Evolutionary conservation across 1,140 invertebrate species (phyloP).

Genomic region (Propsilocerus akamusi): DNA sequence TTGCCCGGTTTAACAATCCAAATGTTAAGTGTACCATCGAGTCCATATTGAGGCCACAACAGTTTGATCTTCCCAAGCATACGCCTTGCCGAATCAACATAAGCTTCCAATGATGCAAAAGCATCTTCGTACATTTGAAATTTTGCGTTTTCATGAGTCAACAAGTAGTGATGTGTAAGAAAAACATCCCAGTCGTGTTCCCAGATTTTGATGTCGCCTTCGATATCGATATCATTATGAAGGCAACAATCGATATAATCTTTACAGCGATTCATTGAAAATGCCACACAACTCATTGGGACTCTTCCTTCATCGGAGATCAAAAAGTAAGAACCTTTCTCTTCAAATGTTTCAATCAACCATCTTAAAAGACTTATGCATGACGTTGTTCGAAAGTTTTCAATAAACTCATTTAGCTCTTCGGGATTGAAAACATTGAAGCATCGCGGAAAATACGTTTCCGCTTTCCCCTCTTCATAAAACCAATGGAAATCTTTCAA

Average conservation of each 20-base stretch:
- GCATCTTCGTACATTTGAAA: constrained; percentile 25
- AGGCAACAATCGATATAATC: constrained; percentile 54
- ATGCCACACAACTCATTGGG: constrained; percentile 53
- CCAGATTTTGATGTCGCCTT: constrained; percentile 45
- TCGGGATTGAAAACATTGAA: constrained; percentile 73
- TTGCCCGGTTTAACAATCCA: constrained; percentile 95
- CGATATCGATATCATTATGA: constrained; percentile 72
- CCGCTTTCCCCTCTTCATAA: constrained; percentile 57
- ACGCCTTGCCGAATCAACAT: constrained; percentile 23
- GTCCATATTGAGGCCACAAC: constrained; percentile 61
- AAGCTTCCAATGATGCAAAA: constrained; percentile 16
- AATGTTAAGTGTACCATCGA: constrained; percentile 70
- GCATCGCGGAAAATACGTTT: constrained; percentile 69
- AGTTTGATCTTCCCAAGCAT: constrained; percentile 26
- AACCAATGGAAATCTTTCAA: constrained; percentile 80
- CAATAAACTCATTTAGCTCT: constrained; percentile 71
- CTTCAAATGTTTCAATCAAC: constrained; percentile 38
- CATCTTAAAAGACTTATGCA: constrained; percentile 68
- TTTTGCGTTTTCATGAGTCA: constrained; percentile 41
- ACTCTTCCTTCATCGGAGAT: constrained; percentile 40
- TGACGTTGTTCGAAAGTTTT: constrained; percentile 75
- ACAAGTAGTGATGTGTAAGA: constrained; percentile 50
- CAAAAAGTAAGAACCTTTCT: constrained; percentile 31
- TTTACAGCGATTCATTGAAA: constrained; percentile 54
- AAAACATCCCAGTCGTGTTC: constrained; percentile 76